Evolutionary conservation across 1,140 invertebrate species (phyloP).

Genomic region (Druon quercuslanigerum): DNA sequence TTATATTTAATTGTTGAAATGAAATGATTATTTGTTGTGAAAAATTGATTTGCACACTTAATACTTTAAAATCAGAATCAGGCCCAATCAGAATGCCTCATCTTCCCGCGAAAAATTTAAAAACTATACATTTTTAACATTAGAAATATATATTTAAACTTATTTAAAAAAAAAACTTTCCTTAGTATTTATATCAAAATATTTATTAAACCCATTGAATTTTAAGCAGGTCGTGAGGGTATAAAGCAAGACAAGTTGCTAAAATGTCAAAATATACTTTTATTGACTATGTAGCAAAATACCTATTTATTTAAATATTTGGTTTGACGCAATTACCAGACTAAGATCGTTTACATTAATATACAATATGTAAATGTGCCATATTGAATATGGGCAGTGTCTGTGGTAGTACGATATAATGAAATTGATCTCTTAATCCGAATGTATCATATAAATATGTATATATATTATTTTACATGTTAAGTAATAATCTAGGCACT

Average conservation of each 20-base stretch:
- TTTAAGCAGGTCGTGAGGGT: constrained; percentile 35
- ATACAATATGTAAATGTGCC: constrained; percentile 72
- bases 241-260: constrained; percentile 35
- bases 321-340: constrained; percentile 70
- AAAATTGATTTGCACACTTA: no score
- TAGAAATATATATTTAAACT: no score
- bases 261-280: constrained; percentile 59
- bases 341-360: constrained; percentile 70
- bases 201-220: no score
- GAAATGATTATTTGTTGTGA: no score
- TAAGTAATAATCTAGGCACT: constrained; percentile 62
- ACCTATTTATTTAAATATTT: constrained; percentile 74
- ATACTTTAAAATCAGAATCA: no score
- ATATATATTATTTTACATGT: constrained; percentile 65
- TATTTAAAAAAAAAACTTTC: no score
- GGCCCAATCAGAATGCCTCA: no score
- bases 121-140: no score
- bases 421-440: constrained; percentile 57
- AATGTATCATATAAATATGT: constrained; percentile 57
- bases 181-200: no score
- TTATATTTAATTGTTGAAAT: no score
- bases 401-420: constrained; percentile 61
- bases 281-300: constrained; percentile 73
- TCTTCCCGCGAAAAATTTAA: no score
- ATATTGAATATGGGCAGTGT: constrained; percentile 71